phyloP scores from a whole-genome alignment of 2,113 vertebrate genomes.

The Tragelaphus buxtoni region DNA sequence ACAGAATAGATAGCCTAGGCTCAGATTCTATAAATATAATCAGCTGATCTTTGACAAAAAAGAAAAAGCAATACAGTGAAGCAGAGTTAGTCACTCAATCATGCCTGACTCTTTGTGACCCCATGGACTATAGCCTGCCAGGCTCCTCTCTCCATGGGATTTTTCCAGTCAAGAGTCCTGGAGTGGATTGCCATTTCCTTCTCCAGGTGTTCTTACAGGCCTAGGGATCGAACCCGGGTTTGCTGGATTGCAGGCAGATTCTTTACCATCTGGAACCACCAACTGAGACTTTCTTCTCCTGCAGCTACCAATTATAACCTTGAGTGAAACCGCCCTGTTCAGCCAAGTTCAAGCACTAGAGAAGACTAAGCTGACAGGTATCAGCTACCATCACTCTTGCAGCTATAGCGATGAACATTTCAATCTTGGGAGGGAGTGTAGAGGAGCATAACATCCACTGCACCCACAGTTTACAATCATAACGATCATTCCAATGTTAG shows the following conservation, averaged over 20 bases:
- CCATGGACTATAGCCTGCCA: not conserved
- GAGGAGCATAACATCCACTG: not conserved
- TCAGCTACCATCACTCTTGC: not conserved
- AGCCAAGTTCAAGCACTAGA: not conserved
- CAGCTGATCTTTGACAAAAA: not conserved
- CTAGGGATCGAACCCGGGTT: not conserved
- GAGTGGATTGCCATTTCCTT: not conserved
- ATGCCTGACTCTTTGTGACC: not conserved
- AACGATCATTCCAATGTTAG: not conserved
- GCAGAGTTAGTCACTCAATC: not conserved
- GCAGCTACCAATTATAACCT: not conserved
- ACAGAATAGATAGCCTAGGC: not conserved
- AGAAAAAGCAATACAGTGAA: not conserved
- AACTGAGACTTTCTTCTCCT: not conserved
- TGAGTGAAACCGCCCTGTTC: not conserved
- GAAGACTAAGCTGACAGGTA: not conserved
- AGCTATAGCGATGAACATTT: not conserved
- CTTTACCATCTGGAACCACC: not conserved
- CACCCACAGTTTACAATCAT: not conserved
- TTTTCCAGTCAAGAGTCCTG: not conserved
- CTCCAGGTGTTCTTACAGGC: not conserved
- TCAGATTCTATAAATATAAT: not conserved
- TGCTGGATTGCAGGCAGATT: not conserved
- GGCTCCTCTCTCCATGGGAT: not conserved
- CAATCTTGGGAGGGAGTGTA: not conserved